Conservation (phyloP, 2,797 vertebrate genomes). For the Mycteria americana region DNA sequence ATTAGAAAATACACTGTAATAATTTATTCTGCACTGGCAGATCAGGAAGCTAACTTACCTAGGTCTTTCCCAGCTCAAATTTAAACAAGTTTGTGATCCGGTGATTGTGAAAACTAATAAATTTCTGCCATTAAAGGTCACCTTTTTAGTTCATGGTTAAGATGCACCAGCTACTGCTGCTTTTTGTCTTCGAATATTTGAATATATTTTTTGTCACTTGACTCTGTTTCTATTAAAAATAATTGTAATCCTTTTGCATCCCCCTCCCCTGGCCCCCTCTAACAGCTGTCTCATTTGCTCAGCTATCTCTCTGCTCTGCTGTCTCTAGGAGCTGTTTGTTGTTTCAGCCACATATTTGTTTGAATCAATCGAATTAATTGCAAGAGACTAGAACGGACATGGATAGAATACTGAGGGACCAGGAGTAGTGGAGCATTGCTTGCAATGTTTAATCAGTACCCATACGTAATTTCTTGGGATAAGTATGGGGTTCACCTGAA, state of each 20-base stretch:
- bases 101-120: not conserved
- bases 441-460: not conserved
- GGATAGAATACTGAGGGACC: not conserved
- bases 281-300: not conserved
- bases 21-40: not conserved
- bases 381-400: not conserved
- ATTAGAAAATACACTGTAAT: not conserved
- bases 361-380: constrained; percentile 38
- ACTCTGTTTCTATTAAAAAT: not conserved
- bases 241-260: not conserved
- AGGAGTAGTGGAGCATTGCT: not conserved
- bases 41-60: not conserved
- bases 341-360: not conserved
- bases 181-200: not conserved
- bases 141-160: not conserved
- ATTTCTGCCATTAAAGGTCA: not conserved
- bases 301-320: not conserved
- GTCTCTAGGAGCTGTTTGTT: not conserved
- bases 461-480: not conserved
- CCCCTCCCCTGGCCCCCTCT: fast-evolving
- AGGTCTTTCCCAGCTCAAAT: not conserved
- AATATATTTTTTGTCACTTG: not conserved
- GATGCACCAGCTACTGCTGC: not conserved
- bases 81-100: not conserved
- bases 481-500: not conserved